phyloP scores from a whole-genome alignment of 2,797 vertebrate species.

The Mionectes olivaceus region DNA sequence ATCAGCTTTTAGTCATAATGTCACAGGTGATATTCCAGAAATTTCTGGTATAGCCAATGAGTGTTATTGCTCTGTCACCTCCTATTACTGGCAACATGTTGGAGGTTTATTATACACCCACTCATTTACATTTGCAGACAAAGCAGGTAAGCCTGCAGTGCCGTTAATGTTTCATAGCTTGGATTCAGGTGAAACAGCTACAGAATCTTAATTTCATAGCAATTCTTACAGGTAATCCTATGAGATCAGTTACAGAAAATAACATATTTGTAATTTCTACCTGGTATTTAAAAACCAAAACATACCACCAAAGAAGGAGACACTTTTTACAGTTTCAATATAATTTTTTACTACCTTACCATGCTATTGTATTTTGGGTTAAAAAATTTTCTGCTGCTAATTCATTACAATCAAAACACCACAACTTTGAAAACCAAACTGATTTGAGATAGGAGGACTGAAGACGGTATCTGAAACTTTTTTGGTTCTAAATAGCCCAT shows the following conservation, averaged over 20 bases:
- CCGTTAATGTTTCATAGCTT: neutral
- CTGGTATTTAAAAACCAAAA: neutral
- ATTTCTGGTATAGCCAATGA: neutral
- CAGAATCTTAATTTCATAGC: neutral
- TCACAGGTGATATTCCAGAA: neutral
- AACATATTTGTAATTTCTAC: neutral
- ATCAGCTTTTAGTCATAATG: neutral
- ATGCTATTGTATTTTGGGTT: neutral
- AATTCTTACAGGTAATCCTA: neutral
- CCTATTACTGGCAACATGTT: neutral
- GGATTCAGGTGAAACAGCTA: neutral
- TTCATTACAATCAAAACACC: neutral
- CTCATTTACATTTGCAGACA: neutral
- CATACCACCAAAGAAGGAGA: neutral
- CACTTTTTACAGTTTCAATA: neutral
- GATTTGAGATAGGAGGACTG: neutral
- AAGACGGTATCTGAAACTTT: neutral
- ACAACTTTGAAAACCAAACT: neutral
- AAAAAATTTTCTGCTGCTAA: neutral
- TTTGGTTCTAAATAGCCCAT: neutral
- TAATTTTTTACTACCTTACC: neutral
- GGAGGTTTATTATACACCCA: neutral
- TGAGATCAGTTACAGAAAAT: neutral
- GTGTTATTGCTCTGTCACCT: neutral
- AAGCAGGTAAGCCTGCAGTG: neutral